Evolutionary conservation across 1,140 invertebrate species (phyloP).

Genomic region (Ostrea edulis): DNA sequence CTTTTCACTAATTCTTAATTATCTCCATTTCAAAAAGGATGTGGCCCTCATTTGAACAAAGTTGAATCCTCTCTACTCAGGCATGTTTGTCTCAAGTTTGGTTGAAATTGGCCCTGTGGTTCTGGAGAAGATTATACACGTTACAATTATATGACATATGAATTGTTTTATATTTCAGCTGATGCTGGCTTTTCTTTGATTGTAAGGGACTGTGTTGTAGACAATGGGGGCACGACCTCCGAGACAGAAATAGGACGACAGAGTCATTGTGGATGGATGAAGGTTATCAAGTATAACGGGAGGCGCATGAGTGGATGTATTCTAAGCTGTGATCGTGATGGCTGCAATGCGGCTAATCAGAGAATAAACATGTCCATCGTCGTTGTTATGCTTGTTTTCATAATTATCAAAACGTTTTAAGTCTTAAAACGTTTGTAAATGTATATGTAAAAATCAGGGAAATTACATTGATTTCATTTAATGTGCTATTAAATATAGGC

Average conservation of each 20-base stretch:
- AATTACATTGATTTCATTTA: neutral
- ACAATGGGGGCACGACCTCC: slow-evolving; percentile 78
- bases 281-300: slow-evolving; percentile 71
- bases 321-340: slow-evolving; percentile 82
- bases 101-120: no score
- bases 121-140: no score
- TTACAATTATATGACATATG: no score
- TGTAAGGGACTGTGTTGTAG: slow-evolving; percentile 82
- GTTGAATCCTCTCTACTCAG: no score
- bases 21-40: no score
- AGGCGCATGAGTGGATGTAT: slow-evolving; percentile 80
- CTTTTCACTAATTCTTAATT: no score
- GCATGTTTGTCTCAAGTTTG: no score
- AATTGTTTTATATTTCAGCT: slow-evolving; percentile 56
- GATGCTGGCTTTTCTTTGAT: slow-evolving; percentile 65
- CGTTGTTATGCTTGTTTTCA: neutral
- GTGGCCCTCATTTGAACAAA: no score
- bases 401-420: neutral
- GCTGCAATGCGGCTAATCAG: slow-evolving; percentile 78
- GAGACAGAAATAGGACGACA: slow-evolving; percentile 76
- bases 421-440: neutral
- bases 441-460: neutral
- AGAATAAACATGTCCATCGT: neutral
- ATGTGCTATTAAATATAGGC: no score
- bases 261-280: slow-evolving; percentile 76